Conservation (phyloP, 2,888 invertebrate species). For the Molorchus minor region DNA sequence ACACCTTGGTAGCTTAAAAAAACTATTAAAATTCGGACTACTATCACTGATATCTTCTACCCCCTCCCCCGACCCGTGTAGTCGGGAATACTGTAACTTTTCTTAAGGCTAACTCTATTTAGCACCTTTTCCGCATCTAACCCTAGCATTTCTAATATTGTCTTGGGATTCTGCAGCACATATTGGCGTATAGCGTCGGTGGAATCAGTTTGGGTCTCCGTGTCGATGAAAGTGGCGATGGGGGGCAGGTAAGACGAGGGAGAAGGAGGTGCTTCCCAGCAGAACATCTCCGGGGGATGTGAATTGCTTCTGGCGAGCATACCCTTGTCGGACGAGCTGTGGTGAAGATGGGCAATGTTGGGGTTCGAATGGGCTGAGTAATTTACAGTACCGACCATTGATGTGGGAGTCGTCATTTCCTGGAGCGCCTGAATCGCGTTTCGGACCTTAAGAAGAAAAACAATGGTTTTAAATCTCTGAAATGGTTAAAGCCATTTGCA, state of each 20-base stretch:
- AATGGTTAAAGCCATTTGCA: too few relatives aligned
- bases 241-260: slow-evolving; percentile 14
- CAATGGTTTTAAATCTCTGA: too few relatives aligned
- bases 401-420: slow-evolving; percentile 76
- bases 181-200: slow-evolving; percentile 70
- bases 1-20: slow-evolving; percentile 20
- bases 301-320: slow-evolving; percentile 80
- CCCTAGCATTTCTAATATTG: slow-evolving; percentile 77
- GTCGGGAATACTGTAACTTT: slow-evolving; percentile 53
- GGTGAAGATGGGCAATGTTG: slow-evolving; percentile 64
- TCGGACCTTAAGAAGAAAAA: slow-evolving; percentile 70
- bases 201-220: slow-evolving; percentile 71
- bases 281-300: slow-evolving; percentile 86
- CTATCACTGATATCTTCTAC: slow-evolving; percentile 27
- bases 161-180: slow-evolving; percentile 77
- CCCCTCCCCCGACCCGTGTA: slow-evolving; percentile 39
- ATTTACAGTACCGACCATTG: slow-evolving; percentile 57
- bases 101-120: slow-evolving; percentile 50
- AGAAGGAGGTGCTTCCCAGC: slow-evolving; percentile 69
- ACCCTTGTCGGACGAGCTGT: slow-evolving; percentile 57
- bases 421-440: slow-evolving; percentile 86
- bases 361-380: slow-evolving; percentile 86
- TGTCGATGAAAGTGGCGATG: slow-evolving; percentile 49
- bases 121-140: slow-evolving; percentile 68
- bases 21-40: slow-evolving; percentile 23